These are phyloP conservation scores for Syngnathoides biaculeatus DNA, from an alignment of 2,113 vertebrate species.

Conservation along the genomic window DNA sequence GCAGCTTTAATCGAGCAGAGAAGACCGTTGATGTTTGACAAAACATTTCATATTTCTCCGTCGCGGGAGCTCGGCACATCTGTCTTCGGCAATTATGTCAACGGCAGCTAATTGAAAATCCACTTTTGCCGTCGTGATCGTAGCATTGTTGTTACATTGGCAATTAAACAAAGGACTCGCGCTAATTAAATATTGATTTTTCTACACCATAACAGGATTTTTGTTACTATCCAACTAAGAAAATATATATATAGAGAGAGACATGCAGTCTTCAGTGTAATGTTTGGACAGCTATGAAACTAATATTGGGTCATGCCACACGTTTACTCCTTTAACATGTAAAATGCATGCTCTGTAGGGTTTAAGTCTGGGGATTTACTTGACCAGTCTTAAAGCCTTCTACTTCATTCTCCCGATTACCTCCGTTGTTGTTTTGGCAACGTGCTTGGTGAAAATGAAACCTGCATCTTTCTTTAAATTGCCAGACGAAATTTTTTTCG, in stretches of 20 bases:
- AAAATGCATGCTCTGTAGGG: too few species aligned
- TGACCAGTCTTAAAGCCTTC: too few species aligned
- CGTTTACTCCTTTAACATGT: too few species aligned
- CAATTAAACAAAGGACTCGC: not conserved
- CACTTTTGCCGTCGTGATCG: not conserved
- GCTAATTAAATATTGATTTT: constrained; percentile 10
- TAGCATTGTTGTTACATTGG: not conserved
- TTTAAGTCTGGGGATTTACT: too few species aligned
- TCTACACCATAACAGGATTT: not conserved
- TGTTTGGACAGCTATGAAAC: not conserved
- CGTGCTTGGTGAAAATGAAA: too few species aligned
- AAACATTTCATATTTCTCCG: not conserved
- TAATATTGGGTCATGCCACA: not conserved
- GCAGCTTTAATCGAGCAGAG: constrained; percentile 35
- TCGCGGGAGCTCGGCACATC: not conserved
- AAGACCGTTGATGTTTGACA: not conserved
- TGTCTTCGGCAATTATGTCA: not conserved
- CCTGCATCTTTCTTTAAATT: not conserved
- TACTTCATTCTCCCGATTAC: too few species aligned
- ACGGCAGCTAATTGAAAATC: not conserved
- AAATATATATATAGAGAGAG: not conserved
- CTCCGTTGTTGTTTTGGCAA: too few species aligned
- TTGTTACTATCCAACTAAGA: constrained; percentile 2
- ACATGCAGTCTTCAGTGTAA: not conserved
- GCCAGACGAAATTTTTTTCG: too few species aligned